These are phyloP conservation scores for Drosophila falleni DNA, from an alignment of 2,888 invertebrate genomes.

Conservation along the genomic window DNA sequence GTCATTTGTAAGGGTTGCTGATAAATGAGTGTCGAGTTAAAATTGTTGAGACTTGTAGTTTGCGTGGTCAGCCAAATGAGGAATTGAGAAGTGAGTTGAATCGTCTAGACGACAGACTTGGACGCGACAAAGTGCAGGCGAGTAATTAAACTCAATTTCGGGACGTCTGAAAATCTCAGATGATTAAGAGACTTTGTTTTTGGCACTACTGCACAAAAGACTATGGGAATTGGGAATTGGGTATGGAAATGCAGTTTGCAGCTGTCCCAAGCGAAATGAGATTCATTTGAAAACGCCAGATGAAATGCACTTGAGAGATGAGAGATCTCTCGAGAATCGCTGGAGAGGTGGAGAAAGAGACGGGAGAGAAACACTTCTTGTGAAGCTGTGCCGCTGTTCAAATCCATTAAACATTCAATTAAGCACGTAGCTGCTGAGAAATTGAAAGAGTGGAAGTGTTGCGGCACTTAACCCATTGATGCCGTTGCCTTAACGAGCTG, in stretches of 20 bases:
- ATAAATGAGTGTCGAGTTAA: slow-evolving; percentile 11
- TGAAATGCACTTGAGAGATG: slow-evolving; percentile 52
- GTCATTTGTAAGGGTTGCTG: not conserved
- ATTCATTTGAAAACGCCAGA: slow-evolving; percentile 31
- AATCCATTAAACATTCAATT: slow-evolving; percentile 66
- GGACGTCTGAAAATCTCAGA: slow-evolving; percentile 21
- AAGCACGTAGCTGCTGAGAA: slow-evolving; percentile 53
- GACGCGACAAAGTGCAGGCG: slow-evolving; percentile 34
- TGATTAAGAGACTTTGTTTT: slow-evolving; percentile 39
- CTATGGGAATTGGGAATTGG: not conserved
- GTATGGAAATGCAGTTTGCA: slow-evolving; percentile 27
- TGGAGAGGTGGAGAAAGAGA: not conserved
- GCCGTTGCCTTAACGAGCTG: slow-evolving; percentile 52
- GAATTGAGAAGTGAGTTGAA: slow-evolving; percentile 6
- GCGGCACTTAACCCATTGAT: slow-evolving; percentile 63
- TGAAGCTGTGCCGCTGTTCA: slow-evolving; percentile 39
- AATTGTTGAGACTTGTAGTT: not conserved
- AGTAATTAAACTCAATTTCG: slow-evolving; percentile 41
- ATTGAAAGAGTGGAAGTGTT: slow-evolving; percentile 12
- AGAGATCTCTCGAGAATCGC: slow-evolving; percentile 17
- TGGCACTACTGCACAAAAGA: slow-evolving; percentile 7
- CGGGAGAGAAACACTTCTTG: slow-evolving; percentile 22
- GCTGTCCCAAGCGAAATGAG: slow-evolving; percentile 26
- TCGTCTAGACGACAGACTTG: slow-evolving; percentile 42
- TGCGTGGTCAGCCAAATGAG: slow-evolving; percentile 29